Base-by-base conservation (phyloP, 2,113 vertebrate genomes). In the Corydoras sp. region DNA sequence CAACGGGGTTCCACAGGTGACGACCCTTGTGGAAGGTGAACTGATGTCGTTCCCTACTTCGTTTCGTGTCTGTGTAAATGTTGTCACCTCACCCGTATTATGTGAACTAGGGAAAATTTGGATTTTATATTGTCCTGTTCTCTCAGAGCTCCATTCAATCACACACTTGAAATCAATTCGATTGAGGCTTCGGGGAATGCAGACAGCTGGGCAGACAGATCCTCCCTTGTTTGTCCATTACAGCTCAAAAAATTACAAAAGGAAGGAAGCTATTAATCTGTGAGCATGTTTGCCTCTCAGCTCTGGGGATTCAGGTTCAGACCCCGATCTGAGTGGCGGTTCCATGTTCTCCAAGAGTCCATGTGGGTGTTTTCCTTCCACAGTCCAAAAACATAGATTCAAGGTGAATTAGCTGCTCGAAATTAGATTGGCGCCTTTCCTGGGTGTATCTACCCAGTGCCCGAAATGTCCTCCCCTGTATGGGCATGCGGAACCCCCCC, bases 51-150 rank as follows among this genome's bases (percentile, higher is more conserved):
- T 64, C 53, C 60, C 12, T 65, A 9, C 14, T n/a, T 48, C 31
- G 18, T 43, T 62, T 10, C 55, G 53, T 65, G 2, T 67, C 56
- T 54, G 58, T 68, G 64, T 67, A 58, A 60, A 32, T 63, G 66
- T 69, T 53, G 7, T 43, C 35, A 8, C 35, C 35, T 43, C 35
- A 10, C 53, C 35, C 29, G 14, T 62, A 29, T 24, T 54, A 14
- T 59, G 29, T 55, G 24, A 65, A 53, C 49, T 51, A 63, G 50
- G 60, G 61, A 58, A 48, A 49, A 10, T 55, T 68, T 61, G 50
- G 67, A 32, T 68, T 68, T 74, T 68, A 74, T 62, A 30, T 50
- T 76, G 62, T 76, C 78, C 70, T 66, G 66, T 68, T 73, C 64
- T 76, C 56, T 63, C 58, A 56, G 30, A 62, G 72, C 50, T 74